Evolutionary conservation across 2,113 vertebrate genomes (phyloP), one percentile per base, ranked within the genome.

Genomic region (Dipodomys merriami): DNA sequence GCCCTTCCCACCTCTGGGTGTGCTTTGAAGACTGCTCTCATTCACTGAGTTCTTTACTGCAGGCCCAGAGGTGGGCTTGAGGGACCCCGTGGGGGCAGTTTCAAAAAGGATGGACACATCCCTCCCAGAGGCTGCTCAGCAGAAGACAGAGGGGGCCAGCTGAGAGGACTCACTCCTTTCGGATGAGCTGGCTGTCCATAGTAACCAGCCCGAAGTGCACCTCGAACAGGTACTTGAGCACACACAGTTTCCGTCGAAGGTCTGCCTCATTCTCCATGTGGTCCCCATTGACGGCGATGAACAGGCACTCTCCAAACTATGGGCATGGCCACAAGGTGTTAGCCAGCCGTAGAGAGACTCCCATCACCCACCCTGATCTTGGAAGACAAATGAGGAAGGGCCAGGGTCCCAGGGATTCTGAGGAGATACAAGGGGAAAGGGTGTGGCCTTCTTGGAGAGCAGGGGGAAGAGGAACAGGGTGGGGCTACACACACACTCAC

Each of bases 251-350:
- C 94, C 99, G 98, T 86, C 98, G 98, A 97, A 99, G 98, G 83
- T 99, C 98, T 2, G 98, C 99, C 96, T 99, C 99, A 0, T 86
- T 98, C 97, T 99, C 99, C 0, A 98, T 97, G 30, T 98, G 98
- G 11, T 99, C 99, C 6, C 99, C 99, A 2, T 98, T 99, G 97
- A 99, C 98, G 0, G 99, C 99, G 35, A 99, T 98, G 98, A 99
- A 99, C 81, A 99, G 98, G 96, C 98, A 99, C 83, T 99, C 99
- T 5, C 99, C 99, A 29, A 99, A 99, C 99, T 99, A 97, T 27
- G 91, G 92, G 83, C 19, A 77, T 6, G 93, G 86, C 2, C 15
- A 0, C 46, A 30, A n/a, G 19, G 39, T 0, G 16, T 90, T 71
- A 92, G 95, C 35, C 22, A n/a, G 84, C 33, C 16, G 16, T 10